phyloP scores from a whole-genome alignment of 2,113 vertebrate genomes.

The Struthio camelus region DNA sequence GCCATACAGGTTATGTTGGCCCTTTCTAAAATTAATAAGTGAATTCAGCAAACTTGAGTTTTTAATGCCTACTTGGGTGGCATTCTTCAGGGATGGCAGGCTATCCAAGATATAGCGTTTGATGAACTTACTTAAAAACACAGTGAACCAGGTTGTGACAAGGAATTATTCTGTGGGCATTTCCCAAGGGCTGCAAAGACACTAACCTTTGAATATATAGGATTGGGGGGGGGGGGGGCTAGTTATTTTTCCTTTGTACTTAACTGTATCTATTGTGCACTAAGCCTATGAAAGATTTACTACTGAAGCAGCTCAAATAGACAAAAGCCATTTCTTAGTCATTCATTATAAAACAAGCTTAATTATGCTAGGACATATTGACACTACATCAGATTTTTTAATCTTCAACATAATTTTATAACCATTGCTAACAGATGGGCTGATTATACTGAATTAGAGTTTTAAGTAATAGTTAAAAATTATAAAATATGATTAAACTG shows the following conservation, averaged over 20 bases:
- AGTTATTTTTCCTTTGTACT: neutral
- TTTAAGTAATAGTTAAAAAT: conserved; percentile 59
- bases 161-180: neutral
- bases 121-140: neutral
- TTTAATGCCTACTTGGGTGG: neutral
- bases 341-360: conserved; percentile 45
- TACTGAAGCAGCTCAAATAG: neutral
- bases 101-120: neutral
- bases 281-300: neutral
- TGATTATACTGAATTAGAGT: conserved; percentile 50
- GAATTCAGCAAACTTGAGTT: neutral
- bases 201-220: rapidly evolving
- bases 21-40: neutral
- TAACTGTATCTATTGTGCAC: neutral
- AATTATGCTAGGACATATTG: conserved; percentile 50
- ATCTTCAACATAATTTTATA: conserved; percentile 52
- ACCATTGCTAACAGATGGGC: conserved; percentile 63
- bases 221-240: no score
- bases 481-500: conserved; percentile 36
- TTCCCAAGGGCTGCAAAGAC: neutral
- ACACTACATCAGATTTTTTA: conserved; percentile 51
- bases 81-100: neutral
- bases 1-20: neutral
- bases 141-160: neutral
- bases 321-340: conserved; percentile 9